Evolutionary conservation across 2,797 vertebrate genomes (phyloP).

Genomic region (Takifugu rubripes): DNA sequence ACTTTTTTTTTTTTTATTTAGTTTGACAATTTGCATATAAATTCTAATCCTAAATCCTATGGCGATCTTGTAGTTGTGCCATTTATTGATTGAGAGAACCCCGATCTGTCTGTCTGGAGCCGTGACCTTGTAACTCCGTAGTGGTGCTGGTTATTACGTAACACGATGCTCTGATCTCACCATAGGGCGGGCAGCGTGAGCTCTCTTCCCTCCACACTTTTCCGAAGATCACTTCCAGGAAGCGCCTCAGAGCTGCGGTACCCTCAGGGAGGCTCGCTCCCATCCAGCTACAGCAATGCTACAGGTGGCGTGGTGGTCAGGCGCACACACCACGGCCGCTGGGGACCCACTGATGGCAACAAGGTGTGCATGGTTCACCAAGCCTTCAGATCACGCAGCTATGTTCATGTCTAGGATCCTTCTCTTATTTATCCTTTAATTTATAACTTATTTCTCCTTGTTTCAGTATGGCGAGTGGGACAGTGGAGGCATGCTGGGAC

Average conservation of each 20-base stretch:
- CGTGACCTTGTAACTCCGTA: conserved; percentile 18
- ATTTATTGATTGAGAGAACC: neutral
- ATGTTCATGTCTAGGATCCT: neutral
- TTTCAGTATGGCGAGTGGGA: conserved; percentile 85
- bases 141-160: conserved; percentile 13
- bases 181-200: conserved; percentile 71
- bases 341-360: conserved; percentile 79
- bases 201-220: conserved; percentile 75
- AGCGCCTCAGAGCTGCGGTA: conserved; percentile 89
- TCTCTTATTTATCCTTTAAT: neutral
- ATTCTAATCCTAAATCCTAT: no score
- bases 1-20: neutral
- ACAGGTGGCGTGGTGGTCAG: conserved; percentile 82
- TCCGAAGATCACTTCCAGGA: conserved; percentile 86
- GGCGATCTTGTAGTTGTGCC: no score
- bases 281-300: conserved; percentile 79
- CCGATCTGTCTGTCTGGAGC: conserved; percentile 4
- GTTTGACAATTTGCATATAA: no score
- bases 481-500: conserved; percentile 62
- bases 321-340: conserved; percentile 81
- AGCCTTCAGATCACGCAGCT: no score
- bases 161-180: conserved; percentile 37
- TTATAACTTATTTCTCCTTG: no score
- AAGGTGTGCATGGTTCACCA: conserved; percentile 71
- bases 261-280: conserved; percentile 83